Evolutionary conservation across 1,140 invertebrate genomes (phyloP), one percentile per base, ranked within the genome.

Genomic region (Drosophila persimilis): DNA sequence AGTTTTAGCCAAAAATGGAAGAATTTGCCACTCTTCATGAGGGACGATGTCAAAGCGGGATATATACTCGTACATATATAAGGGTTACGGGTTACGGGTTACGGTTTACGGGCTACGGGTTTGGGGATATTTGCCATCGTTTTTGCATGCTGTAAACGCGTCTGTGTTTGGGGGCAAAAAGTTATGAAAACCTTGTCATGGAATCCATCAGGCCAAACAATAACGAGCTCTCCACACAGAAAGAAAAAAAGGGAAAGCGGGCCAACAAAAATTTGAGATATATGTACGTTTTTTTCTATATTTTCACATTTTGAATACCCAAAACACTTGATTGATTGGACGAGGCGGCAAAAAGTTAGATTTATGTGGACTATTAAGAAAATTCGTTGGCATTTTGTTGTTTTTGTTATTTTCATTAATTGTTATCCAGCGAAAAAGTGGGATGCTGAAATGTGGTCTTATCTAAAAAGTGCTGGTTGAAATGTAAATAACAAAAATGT

Each of bases 121-220:
- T 29, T 26, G 44, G 41, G 31, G 48, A 29, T 48, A 60, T 59
- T 31, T 78, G 41, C 47, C 65, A 67, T 56, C 50, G 54, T 54
- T 72, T 60, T 77, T 69, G 63, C 67, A 64, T 72, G 56, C 51
- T 61, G 58, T 69, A 73, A 73, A 54, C 29, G 46, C 64, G 53
- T 58, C 15, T n/a, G 3, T n/a, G 13, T 26, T 56, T 35, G 58
- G n/a, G 61, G 56, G 46, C n/a, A 66, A 65, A 76, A 76, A 80
- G 59, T 77, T 81, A 69, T 77, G 69, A 83, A 80, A 76, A 67
- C 60, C 77, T 41, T 83, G 69, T 62, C 56, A 61, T 63, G 64
- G 64, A 53, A 69, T 70, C 65, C 67, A 70, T 59, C 67, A 71
- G 35, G 5, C 44, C 26, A 69, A 57, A 69, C 63, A 69, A 69